Base-by-base conservation (phyloP, 92 coral and sea anemone species). In the Muricea muricata region DNA sequence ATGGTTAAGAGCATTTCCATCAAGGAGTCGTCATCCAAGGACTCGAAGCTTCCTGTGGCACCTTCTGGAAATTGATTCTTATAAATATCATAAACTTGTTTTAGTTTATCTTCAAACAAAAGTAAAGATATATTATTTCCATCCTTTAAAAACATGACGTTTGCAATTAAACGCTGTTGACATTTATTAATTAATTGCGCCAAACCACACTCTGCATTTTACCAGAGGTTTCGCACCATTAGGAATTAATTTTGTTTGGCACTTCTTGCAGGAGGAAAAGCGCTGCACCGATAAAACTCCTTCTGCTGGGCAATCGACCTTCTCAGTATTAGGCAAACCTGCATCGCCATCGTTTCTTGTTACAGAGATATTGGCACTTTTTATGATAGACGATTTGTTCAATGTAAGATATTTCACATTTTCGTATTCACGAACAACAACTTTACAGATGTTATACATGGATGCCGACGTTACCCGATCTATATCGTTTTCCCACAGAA, bases 231-330 rank as follows among this genome's bases (percentile, higher is more conserved):
- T 65, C 28, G 7, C 41, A 65, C 12, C 29, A 65, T 65, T 65
- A 0, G 17, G 33, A 28, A 65, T 3, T 23, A 65, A 21, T 29
- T 65, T 65, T 1, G 71, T 65, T 33, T 65, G 41, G 41, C 71
- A 65, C 34, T 23, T 65, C 18, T 65, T 65, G 34, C 71, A 65
- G 34, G 71, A 65, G 6, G 37, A 24, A 30, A 63, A 63, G 37
- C 70, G 5, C 33, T 63, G 70, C 4, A 63, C 3, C 3, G 5
- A 63, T 23, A 15, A 63, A 63, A 63, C 70, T 63, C 70, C 70
- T 63, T 63, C 70, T 24, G 70, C 70, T 1, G 70, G 70, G 70
- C 70, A 63, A 4, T 63, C 70, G 17, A 63, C 70, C 8, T 63
- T 63, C 9, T 30, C 21, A 1, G 70, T 63, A 15, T 63, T 63